These are phyloP conservation scores for Perognathus longimembris DNA, from an alignment of 2,113 vertebrate genomes.

Conservation along the genomic window DNA sequence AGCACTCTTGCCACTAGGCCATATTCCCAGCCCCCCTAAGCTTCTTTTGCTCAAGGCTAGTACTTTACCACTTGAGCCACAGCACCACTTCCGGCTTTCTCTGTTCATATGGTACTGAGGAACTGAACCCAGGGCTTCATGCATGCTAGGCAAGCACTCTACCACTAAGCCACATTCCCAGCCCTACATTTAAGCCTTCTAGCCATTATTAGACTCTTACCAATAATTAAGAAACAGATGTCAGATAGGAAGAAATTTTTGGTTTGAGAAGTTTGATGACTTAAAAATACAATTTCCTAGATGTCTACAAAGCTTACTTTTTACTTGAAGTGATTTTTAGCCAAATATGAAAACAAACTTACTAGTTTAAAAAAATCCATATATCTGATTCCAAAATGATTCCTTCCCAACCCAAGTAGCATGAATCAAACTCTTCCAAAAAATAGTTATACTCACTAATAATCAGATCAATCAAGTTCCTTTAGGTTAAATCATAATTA, in stretches of 20 bases:
- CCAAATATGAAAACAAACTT: too few relatives aligned
- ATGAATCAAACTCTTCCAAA: constrained; percentile 30
- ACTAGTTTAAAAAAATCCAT: neutral
- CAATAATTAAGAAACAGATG: neutral
- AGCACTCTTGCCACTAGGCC: too few relatives aligned
- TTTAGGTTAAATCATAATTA: neutral
- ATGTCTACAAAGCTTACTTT: neutral
- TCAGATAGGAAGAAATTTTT: constrained; percentile 10
- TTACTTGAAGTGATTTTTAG: constrained; percentile 6
- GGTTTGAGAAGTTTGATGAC: neutral
- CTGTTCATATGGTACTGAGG: too few relatives aligned
- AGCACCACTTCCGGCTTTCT: too few relatives aligned
- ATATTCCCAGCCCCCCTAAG: too few relatives aligned
- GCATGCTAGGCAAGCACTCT: too few relatives aligned
- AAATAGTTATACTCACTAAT: constrained; percentile 25
- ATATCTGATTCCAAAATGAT: neutral
- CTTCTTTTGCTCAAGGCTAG: too few relatives aligned
- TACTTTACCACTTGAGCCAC: too few relatives aligned
- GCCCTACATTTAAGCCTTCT: neutral
- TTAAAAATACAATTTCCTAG: constrained; percentile 24
- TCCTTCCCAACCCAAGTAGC: neutral
- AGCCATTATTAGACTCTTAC: neutral
- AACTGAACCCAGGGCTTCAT: too few relatives aligned
- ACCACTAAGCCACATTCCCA: too few relatives aligned
- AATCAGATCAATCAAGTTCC: neutral